phyloP scores from a whole-genome alignment of 2,888 invertebrate genomes.

The Rosalia funebris region DNA sequence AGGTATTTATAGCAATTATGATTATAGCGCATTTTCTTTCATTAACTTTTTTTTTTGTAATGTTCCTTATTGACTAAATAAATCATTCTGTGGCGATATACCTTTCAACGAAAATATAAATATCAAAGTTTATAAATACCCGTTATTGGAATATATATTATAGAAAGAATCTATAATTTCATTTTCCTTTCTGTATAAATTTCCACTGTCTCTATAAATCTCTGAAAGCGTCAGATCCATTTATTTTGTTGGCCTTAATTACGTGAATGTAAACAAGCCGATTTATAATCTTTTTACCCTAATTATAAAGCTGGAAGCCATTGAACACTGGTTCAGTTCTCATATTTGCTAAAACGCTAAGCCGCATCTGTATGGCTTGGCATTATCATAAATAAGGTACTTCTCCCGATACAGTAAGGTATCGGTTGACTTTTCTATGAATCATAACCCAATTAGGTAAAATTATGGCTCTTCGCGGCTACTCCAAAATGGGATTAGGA shows the following conservation, averaged over 20 bases:
- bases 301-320: slow-evolving; percentile 24
- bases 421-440: slow-evolving; percentile 27
- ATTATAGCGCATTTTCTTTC: too few species aligned
- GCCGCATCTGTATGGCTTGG: slow-evolving; percentile 10
- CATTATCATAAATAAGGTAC: slow-evolving; percentile 16
- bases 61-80: too few species aligned
- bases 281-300: slow-evolving; percentile 17
- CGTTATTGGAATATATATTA: too few species aligned
- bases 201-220: slow-evolving; percentile 3
- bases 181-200: too few species aligned
- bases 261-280: slow-evolving; percentile 11
- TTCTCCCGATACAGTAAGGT: slow-evolving; percentile 21
- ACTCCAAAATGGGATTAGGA: slow-evolving; percentile 23
- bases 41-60: too few species aligned
- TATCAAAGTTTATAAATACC: too few species aligned
- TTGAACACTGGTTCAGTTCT: slow-evolving; percentile 2
- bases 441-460: slow-evolving; percentile 33
- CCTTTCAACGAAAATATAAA: too few species aligned
- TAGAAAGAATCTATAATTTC: too few species aligned
- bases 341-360: slow-evolving; percentile 6
- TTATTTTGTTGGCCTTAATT: slow-evolving; percentile 13
- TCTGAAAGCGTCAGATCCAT: slow-evolving; percentile 6
- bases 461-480: slow-evolving; percentile 32
- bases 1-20: too few species aligned
- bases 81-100: too few species aligned